Evolutionary conservation across 2,113 vertebrate species (phyloP).

Genomic region (Pelecanus crispus): DNA sequence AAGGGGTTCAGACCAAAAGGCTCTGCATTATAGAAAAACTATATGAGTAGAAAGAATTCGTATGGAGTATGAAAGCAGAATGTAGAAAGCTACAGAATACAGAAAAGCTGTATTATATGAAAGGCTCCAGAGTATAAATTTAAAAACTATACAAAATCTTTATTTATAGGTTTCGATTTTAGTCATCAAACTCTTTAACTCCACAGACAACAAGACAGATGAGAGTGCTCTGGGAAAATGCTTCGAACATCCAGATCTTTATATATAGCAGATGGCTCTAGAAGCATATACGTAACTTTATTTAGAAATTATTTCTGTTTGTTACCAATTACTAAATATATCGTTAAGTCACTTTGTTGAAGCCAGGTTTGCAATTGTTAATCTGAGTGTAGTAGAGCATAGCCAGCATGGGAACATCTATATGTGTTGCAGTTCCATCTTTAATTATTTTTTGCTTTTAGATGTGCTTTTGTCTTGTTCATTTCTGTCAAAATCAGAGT

Average conservation of each 20-base stretch:
- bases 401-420: neutral
- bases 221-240: conserved; percentile 12
- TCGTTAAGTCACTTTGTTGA: neutral
- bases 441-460: neutral
- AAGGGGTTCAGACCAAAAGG: neutral
- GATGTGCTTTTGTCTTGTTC: neutral
- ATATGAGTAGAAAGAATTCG: accelerated
- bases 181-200: conserved; percentile 17
- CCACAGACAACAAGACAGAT: conserved; percentile 36
- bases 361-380: neutral
- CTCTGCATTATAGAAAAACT: neutral
- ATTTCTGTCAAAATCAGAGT: neutral
- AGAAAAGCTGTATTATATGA: neutral
- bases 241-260: neutral
- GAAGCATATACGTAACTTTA: neutral
- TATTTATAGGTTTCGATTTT: conserved; percentile 27
- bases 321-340: neutral
- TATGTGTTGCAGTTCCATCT: neutral
- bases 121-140: neutral
- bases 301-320: neutral
- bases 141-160: conserved; percentile 10
- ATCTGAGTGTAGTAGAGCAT: neutral
- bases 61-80: neutral
- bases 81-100: neutral
- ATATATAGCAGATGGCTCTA: conserved; percentile 5